Evolutionary conservation across 2,113 vertebrate species (phyloP), one percentile per base, ranked within the genome.

Genomic region (Ramphastos sulfuratus): DNA sequence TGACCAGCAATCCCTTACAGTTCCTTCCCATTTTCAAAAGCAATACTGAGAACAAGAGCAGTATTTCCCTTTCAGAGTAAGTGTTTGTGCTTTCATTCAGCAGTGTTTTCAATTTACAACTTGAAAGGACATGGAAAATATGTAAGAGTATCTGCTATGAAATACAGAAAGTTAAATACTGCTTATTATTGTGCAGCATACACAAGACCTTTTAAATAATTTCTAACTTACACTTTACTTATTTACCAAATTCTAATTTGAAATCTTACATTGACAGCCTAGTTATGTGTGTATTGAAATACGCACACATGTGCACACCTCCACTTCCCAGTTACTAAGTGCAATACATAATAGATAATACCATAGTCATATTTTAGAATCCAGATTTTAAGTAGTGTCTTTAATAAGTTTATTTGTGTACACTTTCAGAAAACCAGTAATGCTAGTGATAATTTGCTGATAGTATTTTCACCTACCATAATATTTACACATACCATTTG

Each of bases 401-500:
- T 37, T 8, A 42, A 42, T 5, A 42, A 42, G 42, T 70, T 74
- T 89, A 76, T 92, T 77, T 90, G 54, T 72, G 48, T 79, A 79
- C 10, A 30, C 50, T 31, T 96, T 81, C 85, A 87, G n/a, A 90
- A 95, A 97, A 95, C 66, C 73, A 95, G 95, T 93, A 91, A 96
- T 89, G 82, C 88, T 87, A 83, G 74, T 93, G 46, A 71, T 95
- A 95, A 96, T 96, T 91, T 94, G 56, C 71, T 95, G 92, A 95
- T 93, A 96, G 67, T 92, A 96, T 95, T 96, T 97, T 96, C 89
- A 97, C 73, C 91, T 87, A 94, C 84, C 87, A 91, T 91, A 96
- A 96, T 97, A 97, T 97, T 97, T 97, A 97, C 93, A 94, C 81
- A 96, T 87, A 93, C 88, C 70, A 88, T 84, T 91, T 89, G 85